Evolutionary conservation across 2,797 vertebrate genomes (phyloP).

Genomic region (Syncerus caffer): DNA sequence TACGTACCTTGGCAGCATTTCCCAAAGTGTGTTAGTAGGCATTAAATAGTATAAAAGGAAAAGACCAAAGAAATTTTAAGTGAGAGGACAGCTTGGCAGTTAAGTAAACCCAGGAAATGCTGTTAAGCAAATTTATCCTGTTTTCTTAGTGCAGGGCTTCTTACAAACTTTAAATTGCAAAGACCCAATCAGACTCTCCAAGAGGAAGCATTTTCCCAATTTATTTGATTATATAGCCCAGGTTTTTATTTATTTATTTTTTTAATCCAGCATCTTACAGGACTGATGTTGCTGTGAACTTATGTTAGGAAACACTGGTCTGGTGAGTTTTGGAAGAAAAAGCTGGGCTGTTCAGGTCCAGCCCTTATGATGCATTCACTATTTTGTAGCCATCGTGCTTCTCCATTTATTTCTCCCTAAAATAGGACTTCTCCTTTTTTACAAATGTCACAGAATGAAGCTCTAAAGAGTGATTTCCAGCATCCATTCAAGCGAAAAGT

Average conservation of each 20-base stretch:
- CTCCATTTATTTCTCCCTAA: slow-evolving; percentile 35
- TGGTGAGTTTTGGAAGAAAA: neutral
- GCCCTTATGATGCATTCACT: neutral
- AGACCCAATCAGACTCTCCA: neutral
- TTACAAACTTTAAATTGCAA: slow-evolving; percentile 19
- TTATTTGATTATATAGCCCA: neutral
- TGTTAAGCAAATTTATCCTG: neutral
- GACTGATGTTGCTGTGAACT: neutral
- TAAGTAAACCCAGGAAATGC: neutral
- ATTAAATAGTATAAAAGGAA: neutral
- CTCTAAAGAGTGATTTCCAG: slow-evolving; percentile 6
- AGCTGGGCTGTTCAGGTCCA: neutral
- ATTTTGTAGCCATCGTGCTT: neutral
- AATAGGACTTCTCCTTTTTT: neutral
- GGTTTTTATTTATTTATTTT: neutral
- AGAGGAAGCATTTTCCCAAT: neutral
- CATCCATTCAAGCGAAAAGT: slow-evolving; percentile 38
- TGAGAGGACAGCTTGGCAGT: neutral
- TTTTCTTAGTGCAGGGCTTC: neutral
- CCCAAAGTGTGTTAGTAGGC: neutral
- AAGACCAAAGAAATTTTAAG: neutral
- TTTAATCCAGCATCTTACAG: neutral
- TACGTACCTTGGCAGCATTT: neutral
- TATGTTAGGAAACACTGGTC: neutral
- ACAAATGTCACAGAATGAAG: slow-evolving; percentile 39